phyloP scores from a whole-genome alignment of 2,888 invertebrate species.

The Agrochola lychnidis region DNA sequence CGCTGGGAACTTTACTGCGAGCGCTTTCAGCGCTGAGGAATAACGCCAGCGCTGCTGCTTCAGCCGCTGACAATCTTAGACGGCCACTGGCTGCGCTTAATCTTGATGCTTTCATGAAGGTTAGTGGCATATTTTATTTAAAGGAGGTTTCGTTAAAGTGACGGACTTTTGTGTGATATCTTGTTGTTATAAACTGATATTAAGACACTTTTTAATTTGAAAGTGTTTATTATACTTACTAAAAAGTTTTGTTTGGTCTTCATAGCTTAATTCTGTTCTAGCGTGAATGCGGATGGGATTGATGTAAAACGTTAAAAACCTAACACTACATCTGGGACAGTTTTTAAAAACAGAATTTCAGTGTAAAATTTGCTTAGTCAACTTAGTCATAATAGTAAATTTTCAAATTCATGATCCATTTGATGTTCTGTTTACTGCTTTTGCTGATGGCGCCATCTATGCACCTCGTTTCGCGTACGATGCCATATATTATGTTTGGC shows the following conservation, averaged over 20 bases:
- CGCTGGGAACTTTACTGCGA: constrained; percentile 93
- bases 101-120: constrained; percentile 90
- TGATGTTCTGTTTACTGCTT: neutral
- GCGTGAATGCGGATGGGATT: too few species aligned
- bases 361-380: too few species aligned
- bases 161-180: neutral
- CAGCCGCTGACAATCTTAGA: constrained; percentile 94
- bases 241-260: neutral
- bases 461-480: neutral
- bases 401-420: neutral
- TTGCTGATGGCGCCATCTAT: neutral
- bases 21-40: constrained; percentile 93
- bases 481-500: neutral
- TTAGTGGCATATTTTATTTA: constrained; percentile 50
- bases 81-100: constrained; percentile 93
- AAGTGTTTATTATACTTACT: too few species aligned
- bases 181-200: neutral
- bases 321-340: too few species aligned
- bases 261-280: neutral
- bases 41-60: constrained; percentile 94
- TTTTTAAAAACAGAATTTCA: too few species aligned
- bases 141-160: neutral
- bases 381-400: neutral
- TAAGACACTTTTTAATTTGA: neutral
- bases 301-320: too few species aligned